phyloP scores from a whole-genome alignment of 2,888 invertebrate species.

The Hypomecis punctinalis region DNA sequence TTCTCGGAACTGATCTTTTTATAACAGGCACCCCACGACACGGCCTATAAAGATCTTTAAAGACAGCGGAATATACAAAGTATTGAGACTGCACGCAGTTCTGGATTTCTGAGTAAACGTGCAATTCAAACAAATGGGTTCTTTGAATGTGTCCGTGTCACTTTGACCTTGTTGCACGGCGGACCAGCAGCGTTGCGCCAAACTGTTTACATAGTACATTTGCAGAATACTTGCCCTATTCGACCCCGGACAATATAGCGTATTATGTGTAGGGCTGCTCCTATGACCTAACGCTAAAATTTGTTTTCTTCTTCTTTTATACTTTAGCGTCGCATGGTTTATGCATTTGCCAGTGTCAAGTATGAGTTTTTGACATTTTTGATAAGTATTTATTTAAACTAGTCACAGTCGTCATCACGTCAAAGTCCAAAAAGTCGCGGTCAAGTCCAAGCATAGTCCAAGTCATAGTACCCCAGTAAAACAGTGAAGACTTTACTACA shows the following conservation, averaged over 20 bases:
- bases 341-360: too few species aligned
- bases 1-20: not conserved
- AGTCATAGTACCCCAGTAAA: too few species aligned
- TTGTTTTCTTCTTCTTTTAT: too few species aligned
- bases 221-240: slow-evolving; percentile 55
- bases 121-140: slow-evolving; percentile 38
- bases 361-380: too few species aligned
- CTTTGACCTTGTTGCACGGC: slow-evolving; percentile 51
- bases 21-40: not conserved
- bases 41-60: slow-evolving; percentile 6
- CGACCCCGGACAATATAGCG: slow-evolving; percentile 39
- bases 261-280: not conserved
- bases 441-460: too few species aligned
- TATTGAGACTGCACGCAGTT: slow-evolving; percentile 29
- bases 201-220: slow-evolving; percentile 60
- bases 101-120: slow-evolving; percentile 35
- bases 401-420: too few species aligned
- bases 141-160: slow-evolving; percentile 51
- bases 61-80: slow-evolving; percentile 19
- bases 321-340: too few species aligned
- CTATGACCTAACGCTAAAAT: not conserved
- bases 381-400: too few species aligned
- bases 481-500: too few species aligned
- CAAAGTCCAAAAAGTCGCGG: too few species aligned
- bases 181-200: slow-evolving; percentile 52